Base-by-base conservation (phyloP, 2,797 vertebrate genomes). In the Hippocampus kuda region DNA sequence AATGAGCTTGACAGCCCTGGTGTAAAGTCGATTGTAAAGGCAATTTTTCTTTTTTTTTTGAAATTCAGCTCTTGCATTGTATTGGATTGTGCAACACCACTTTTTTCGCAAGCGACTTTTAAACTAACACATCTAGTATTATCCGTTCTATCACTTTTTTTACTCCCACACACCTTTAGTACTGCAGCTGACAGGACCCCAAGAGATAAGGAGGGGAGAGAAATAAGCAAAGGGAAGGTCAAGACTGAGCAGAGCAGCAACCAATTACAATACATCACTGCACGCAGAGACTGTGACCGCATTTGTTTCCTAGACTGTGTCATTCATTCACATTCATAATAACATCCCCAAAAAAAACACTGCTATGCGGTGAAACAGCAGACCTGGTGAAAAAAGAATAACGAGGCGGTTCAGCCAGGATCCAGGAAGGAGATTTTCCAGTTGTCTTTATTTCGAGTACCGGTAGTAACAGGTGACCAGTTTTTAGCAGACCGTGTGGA, bases 241-340 rank as follows among this genome's bases (percentile, higher is more conserved):
- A 65, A 65, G 44, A 65, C 44, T 46, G 65, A 82, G 76, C 7
- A 22, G 27, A 34, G 59, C 30, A 3, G 76, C 67, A 76, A 71
- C 2, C 18, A 65, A 84, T 77, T 78, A 75, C 61, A 70, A 80
- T 76, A 67, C 68, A 81, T 80, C 65, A 70, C 66, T 80, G 77
- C 79, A 6, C 12, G 12, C 41, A 65, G 15, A 48, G 59, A 61
- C 74, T 69, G 75, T 67, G 68, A 76, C 74, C 59, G 68, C 64
- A 71, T 77, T 71, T 80, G 77, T 77, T 78, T 79, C 80, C 76
- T 77, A 18, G 54, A 56, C 53, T 24, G 53, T 24, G 69, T 76
- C 81, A 75, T 77, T 77, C 75, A 78, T 72, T 77, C 67, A 51
- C 38, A 59, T 48, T 65, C 61, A 64, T 26, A 68, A 20, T 70